Base-by-base conservation (phyloP, 2,797 vertebrate species). In the Phalanger gymnotis region DNA sequence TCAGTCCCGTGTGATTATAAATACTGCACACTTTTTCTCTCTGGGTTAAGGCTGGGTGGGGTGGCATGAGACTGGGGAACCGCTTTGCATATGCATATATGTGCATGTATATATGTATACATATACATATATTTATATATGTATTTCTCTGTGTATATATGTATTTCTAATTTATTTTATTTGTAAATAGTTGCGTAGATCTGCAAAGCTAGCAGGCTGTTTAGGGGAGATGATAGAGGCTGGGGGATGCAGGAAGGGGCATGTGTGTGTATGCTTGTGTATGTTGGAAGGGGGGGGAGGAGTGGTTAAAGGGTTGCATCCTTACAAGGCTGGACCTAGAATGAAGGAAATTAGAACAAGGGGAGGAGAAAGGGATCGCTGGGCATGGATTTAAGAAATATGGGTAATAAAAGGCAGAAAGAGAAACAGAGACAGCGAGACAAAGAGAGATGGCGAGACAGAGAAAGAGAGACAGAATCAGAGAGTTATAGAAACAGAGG, bases 171-270 rank as follows among this genome's bases (percentile, higher is more conserved):
- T 16, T 5, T 94, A 91, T 93, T 94, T 93, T 55, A 94, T 95
- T 95, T 89, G 93, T 90, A 56, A 92, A 95, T 40, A 96, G 90
- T 97, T 95, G 92, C 4, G 0, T 90, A 54, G 73, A 4, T 89
- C 95, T 66, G 89, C 53, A 95, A 58, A 93, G 90, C 93, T 22
- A 54, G 93, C 31, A 10, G 90, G 31, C 87, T 55, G 40, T 94
- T 93, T 34, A 94, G 30, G 92, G 54, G 25, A 56, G 52, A 90
- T 61, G 73, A 93, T 54, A 95, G 93, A 94, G 52, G 94, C 40
- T 25, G 52, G 81, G 94, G 90, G 31, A 91, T 81, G 53, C 5
- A 92, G 57, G 93, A 94, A 96, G 89, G 91, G 94, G 57, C 40
- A 81, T 47, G 73, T 81, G 40, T 57, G 56, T 81, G 40, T 27